These are phyloP conservation scores for Uria aalge DNA, from an alignment of 2,113 vertebrate genomes.

Conservation along the genomic window DNA sequence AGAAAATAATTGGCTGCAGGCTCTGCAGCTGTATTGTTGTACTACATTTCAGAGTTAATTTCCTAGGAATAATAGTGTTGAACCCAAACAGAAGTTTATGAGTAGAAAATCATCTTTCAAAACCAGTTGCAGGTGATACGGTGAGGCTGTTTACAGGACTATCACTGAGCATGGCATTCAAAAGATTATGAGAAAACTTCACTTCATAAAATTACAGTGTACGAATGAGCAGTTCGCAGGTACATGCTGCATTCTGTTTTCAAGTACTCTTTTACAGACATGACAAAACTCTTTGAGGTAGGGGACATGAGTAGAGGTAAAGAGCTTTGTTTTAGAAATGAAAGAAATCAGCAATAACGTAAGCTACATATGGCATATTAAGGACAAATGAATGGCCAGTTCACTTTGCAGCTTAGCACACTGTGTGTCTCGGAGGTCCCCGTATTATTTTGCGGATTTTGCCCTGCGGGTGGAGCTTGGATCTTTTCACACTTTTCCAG, in stretches of 20 bases:
- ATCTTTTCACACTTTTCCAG: conserved; percentile 86
- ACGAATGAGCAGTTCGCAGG: neutral
- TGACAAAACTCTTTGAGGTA: conserved; percentile 62
- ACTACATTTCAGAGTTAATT: neutral
- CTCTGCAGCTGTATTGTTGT: neutral
- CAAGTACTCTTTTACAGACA: conserved; percentile 93
- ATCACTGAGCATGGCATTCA: neutral
- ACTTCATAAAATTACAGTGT: neutral
- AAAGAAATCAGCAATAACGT: neutral
- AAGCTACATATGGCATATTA: conserved; percentile 60
- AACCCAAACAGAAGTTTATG: neutral
- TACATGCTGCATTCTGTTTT: conserved; percentile 67
- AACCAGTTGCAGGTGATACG: neutral
- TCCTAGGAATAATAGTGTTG: neutral
- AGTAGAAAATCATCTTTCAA: neutral
- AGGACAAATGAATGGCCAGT: conserved; percentile 65
- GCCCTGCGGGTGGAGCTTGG: conserved; percentile 81
- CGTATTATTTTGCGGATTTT: conserved; percentile 85
- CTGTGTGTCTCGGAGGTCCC: conserved; percentile 69
- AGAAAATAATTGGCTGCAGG: neutral
- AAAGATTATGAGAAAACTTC: neutral
- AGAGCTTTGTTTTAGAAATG: conserved; percentile 21
- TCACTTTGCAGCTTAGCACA: conserved; percentile 64
- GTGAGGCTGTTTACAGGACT: neutral
- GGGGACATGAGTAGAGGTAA: conserved; percentile 14